phyloP scores from a whole-genome alignment of 2,113 vertebrate genomes.

The human (Homo sapiens) region DNA sequence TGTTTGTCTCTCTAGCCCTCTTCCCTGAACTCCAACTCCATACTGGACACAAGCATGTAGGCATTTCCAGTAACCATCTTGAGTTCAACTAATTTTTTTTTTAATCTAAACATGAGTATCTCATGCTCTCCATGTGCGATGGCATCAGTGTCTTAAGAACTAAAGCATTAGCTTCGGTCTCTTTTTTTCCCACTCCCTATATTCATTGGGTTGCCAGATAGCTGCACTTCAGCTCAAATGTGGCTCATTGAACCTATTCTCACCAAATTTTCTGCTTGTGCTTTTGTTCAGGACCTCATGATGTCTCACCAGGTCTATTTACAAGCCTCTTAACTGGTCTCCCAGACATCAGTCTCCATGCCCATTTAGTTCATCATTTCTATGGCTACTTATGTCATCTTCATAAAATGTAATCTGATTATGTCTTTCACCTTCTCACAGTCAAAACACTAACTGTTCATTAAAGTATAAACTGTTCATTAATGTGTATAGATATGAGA shows the following conservation, averaged over 20 bases:
- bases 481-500: background rate
- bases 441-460: background rate
- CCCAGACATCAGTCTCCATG: background rate
- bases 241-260: background rate
- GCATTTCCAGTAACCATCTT: background rate
- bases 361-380: background rate
- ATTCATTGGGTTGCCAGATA: background rate
- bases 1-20: background rate
- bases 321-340: background rate
- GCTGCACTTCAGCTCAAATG: background rate
- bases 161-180: accelerated
- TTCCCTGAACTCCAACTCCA: background rate
- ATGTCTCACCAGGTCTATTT: background rate
- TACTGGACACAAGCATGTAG: no score
- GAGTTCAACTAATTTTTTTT: background rate
- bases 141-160: background rate
- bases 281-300: background rate
- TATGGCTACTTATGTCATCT: background rate
- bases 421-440: background rate
- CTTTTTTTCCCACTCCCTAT: background rate
- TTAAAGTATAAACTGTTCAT: background rate
- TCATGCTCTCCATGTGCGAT: background rate
- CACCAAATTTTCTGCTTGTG: background rate
- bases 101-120: background rate
- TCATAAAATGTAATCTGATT: background rate